Conservation (phyloP, 1,140 invertebrate genomes). For the Platorchestia sp. region DNA sequence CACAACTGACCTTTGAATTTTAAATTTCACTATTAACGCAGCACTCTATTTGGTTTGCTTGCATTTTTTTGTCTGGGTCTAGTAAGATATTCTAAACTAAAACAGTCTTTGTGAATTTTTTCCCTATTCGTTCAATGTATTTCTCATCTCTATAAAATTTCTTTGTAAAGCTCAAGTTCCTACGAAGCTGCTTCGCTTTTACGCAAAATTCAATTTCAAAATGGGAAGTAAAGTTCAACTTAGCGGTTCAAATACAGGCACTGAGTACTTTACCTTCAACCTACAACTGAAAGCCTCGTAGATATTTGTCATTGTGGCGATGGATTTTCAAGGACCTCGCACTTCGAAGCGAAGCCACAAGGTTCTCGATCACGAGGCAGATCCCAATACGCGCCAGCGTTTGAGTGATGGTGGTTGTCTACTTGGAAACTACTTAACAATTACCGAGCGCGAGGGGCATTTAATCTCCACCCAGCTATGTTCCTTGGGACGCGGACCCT, state of each 20-base stretch:
- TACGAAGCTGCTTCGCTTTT: no score
- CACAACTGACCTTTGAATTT: no score
- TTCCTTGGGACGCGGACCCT: background rate
- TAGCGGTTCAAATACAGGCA: background rate
- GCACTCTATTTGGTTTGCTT: no score
- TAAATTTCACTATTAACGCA: no score
- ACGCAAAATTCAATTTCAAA: no score
- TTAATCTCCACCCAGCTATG: constrained; percentile 11
- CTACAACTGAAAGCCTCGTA: background rate
- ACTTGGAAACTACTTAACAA: constrained; percentile 47
- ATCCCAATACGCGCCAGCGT: constrained; percentile 7
- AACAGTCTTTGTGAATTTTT: no score
- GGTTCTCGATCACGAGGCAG: background rate
- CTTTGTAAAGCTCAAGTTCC: no score
- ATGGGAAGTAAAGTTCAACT: no score
- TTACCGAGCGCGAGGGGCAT: constrained; percentile 31
- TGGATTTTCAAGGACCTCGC: background rate
- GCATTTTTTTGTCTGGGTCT: no score
- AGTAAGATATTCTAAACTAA: no score
- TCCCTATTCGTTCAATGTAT: no score
- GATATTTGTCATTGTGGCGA: background rate
- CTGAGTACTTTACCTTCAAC: background rate
- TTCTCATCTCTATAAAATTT: no score
- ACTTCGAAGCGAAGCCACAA: background rate
- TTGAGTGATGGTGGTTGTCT: background rate